Base-by-base conservation (phyloP, 2,113 vertebrate species). In the Lepisosteus osseus region DNA sequence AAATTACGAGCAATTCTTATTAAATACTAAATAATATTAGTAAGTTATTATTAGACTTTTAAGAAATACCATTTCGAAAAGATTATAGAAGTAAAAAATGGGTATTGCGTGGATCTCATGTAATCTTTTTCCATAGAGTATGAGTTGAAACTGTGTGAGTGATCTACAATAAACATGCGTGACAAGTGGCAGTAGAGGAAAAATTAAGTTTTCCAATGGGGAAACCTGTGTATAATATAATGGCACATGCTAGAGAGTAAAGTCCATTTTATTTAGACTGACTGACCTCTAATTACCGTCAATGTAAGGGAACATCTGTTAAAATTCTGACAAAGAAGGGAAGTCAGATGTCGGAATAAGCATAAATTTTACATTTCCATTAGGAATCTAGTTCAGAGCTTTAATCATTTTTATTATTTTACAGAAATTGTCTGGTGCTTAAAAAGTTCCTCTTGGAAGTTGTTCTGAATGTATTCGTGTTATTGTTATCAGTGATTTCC, bases 281-380 rank as follows among this genome's bases (percentile, higher is more conserved):
- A 56, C 76, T 86, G 88, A 81, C 85, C 81, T 82, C 77, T 79
- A 89, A 84, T 87, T 88, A 72, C 68, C 68, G 81, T 78, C 76
- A 82, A 80, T 69, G 75, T 69, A 76, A 76, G 78, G 69, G 74
- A 88, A 84, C 85, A 88, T 85, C 89, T 88, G 86, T 80, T 74
- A 79, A 71, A 74, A 78, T 45, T 63, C 0, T 82, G 82, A 86
- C 85, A 83, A 85, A 87, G 84, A 78, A 56, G 72, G 82, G 75
- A 86, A 82, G 82, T 80, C 73, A 68, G 77, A 76, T 79, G 65
- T 70, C 54, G n/a, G 7, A 44, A 69, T 1, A 76, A 71, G 73
- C 81, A 78, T 69, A 65, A n/a, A 13, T 65, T 83, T 82, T 80
- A 78, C 62, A 0, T 67, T 77, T 76, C 84, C 80, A 75, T 78